Percentiles rank a stretch among this genome's conserved stretches.
Conservation (phyloP, 2,113 vertebrate genomes). For the Megaptera novaeangliae region DNA sequence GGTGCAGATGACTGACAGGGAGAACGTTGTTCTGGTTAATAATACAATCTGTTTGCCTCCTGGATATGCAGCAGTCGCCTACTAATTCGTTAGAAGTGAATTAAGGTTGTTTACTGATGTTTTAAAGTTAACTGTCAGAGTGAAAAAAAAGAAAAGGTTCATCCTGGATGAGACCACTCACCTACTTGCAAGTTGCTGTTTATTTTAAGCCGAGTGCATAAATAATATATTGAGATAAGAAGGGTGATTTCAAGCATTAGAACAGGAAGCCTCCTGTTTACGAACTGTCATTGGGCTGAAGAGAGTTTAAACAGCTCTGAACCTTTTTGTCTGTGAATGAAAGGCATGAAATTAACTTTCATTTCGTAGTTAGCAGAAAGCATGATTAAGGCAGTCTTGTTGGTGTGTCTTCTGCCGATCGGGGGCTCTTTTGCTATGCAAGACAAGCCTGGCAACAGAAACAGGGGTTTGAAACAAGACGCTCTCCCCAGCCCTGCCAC, state of each 20-base stretch:
- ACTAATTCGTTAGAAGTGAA: constrained; percentile 63
- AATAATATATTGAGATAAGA: constrained; percentile 61
- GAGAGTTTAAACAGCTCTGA: constrained; percentile 64
- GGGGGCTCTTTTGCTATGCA: constrained; percentile 45
- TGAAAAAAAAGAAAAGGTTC: constrained; percentile 40
- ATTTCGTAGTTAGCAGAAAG: constrained; percentile 67
- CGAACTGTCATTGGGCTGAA: constrained; percentile 49
- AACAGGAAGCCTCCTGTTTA: constrained; percentile 61
- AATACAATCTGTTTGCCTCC: constrained; percentile 67
- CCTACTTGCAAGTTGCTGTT: constrained; percentile 68
- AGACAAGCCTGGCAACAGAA: neutral
- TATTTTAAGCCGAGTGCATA: constrained; percentile 65
- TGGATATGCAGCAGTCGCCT: constrained; percentile 63
- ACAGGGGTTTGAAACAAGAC: neutral
- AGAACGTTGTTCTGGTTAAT: constrained; percentile 68
- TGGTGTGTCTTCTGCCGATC: constrained; percentile 36
- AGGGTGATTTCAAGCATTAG: constrained; percentile 66
- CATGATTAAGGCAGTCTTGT: constrained; percentile 54
- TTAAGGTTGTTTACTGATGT: constrained; percentile 75
- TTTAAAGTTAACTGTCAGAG: constrained; percentile 69
- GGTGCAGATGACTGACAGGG: constrained; percentile 64
- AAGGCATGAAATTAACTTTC: constrained; percentile 75
- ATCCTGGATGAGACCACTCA: constrained; percentile 54
- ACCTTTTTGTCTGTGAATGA: constrained; percentile 63
- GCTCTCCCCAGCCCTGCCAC: too few species aligned